Evolutionary conservation across 2,113 vertebrate genomes (phyloP).

Genomic region (Cyprinodon variegatus): DNA sequence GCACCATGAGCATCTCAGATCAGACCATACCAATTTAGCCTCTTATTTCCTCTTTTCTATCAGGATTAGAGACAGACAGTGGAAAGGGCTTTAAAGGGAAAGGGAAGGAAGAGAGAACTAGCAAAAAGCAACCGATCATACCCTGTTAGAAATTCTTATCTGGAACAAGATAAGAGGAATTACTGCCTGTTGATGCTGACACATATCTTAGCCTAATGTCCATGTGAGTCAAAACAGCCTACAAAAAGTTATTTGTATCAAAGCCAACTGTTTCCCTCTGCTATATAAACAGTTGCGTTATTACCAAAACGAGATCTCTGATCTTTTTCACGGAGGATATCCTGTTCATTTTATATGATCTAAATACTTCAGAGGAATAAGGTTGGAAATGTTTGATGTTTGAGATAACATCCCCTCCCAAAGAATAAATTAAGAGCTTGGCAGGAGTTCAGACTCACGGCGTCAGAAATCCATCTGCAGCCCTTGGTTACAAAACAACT

Average conservation of each 20-base stretch:
- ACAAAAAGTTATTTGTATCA: background rate
- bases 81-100: constrained; percentile 9
- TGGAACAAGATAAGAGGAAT: constrained; percentile 8
- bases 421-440: constrained; percentile 17
- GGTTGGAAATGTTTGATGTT: constrained; percentile 5
- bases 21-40: no score
- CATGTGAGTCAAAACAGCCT: background rate
- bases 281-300: constrained; percentile 1
- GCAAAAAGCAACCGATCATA: background rate
- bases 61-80: constrained; percentile 6
- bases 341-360: constrained; percentile 21
- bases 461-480: constrained; percentile 32
- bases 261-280: background rate
- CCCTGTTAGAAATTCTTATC: constrained; percentile 10
- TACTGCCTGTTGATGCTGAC: background rate
- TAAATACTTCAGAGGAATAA: constrained; percentile 6
- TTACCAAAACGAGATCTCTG: constrained; percentile 19
- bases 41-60: no score
- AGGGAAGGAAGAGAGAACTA: constrained; percentile 1
- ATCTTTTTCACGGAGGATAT: constrained; percentile 9
- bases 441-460: constrained; percentile 10
- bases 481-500: constrained; percentile 49
- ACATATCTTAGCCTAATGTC: background rate
- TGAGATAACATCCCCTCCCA: constrained; percentile 11
- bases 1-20: no score